Evolutionary conservation across 2,888 invertebrate genomes (phyloP).

Genomic region (Mimachlamys varia): DNA sequence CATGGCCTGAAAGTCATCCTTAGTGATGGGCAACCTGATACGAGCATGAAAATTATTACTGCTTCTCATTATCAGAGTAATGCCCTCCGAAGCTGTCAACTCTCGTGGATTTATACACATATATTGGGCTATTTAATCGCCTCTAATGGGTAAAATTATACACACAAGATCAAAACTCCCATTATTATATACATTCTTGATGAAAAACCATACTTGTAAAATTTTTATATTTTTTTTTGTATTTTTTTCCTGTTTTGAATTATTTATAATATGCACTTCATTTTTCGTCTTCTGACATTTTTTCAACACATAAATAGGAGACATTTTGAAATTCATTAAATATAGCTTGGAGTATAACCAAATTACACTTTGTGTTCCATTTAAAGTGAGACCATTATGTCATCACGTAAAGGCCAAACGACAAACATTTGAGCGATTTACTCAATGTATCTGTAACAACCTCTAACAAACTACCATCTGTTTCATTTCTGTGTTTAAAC

Average conservation of each 20-base stretch:
- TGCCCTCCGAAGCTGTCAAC: neutral
- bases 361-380: neutral
- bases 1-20: constrained; percentile 23
- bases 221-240: neutral
- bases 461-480: neutral
- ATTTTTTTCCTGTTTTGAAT: neutral
- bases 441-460: neutral
- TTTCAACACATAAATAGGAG: neutral
- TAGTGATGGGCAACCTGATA: neutral
- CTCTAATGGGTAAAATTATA: constrained; percentile 6
- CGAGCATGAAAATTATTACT: neutral
- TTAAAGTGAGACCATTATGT: neutral
- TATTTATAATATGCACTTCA: neutral
- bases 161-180: constrained; percentile 4
- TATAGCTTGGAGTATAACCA: neutral
- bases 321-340: constrained; percentile 3
- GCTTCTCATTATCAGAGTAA: neutral
- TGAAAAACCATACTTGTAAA: neutral
- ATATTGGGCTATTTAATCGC: neutral
- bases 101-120: neutral
- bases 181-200: neutral
- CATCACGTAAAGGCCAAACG: neutral
- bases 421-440: neutral
- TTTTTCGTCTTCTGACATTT: neutral
- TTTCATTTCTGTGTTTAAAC: neutral